Evolutionary conservation across 2,113 vertebrate species (phyloP), one percentile per base, ranked within the genome.

Genomic region (Turnix velox): DNA sequence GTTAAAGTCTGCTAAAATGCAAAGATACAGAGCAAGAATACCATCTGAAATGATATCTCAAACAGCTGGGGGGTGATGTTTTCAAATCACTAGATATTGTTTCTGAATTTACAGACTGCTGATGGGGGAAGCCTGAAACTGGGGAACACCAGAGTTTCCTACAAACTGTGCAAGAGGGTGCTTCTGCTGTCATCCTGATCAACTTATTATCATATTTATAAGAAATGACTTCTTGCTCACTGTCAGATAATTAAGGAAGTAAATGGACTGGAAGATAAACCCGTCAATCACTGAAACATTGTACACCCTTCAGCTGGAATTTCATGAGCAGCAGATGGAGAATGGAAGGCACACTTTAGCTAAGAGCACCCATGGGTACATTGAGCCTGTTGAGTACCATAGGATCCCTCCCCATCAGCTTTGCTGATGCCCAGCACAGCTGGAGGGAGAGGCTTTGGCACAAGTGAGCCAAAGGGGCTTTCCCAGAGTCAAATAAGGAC

Each of bases 211-310:
- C 91, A 94, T 96, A 96, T 93, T 95, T 91, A 94, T 94, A 90
- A 82, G 90, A 86, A 92, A 52, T 35, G 42, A 83, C 79, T 93
- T 73, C 84, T 85, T 90, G 40, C 57, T 94, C 39, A 6, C 88
- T 68, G 63, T 80, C 42, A 63, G 67, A 84, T 96, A 96, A 96
- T 96, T 95, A 96, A 80, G 81, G 86, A 85, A 84, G 59, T 57
- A 96, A 93, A 96, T 84, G 91, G 95, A 82, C 94, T 87, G 81
- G 92, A 95, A 93, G 90, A 92, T 76, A 89, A 96, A 93, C 42
- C 68, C 0, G 35, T 87, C 95, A 93, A 18, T 96, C 95, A 84
- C 27, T 42, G 66, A 61, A 84, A 73, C 77, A 19, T 17, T 12
- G 10, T 1, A 1, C 62, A 71, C 33, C 28, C 75, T 79, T 84